Evolutionary conservation across 2,888 invertebrate genomes (phyloP).

Genomic region (Phymatocera aterrima): DNA sequence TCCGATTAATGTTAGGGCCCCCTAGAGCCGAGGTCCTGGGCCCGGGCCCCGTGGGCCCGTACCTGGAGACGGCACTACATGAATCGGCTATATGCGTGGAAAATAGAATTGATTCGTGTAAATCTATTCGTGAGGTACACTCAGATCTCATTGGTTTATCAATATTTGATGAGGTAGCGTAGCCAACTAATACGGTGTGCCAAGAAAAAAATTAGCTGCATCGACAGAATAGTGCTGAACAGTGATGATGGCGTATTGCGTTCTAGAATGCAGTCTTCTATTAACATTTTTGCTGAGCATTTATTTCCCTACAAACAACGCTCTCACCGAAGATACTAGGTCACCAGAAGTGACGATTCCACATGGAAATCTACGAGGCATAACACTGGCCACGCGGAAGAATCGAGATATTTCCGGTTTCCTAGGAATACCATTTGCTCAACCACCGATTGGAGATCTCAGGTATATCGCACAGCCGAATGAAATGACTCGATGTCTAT

Average conservation of each 20-base stretch:
- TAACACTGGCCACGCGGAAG: background rate
- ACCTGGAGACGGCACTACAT: too few relatives aligned
- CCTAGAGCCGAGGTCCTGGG: too few relatives aligned
- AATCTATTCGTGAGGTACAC: too few relatives aligned
- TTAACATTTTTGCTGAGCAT: background rate
- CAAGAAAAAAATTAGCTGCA: background rate
- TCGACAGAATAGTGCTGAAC: background rate
- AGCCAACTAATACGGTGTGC: background rate
- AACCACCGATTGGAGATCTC: slow-evolving; percentile 9
- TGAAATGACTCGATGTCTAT: background rate
- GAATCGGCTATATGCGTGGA: too few relatives aligned
- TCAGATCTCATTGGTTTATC: too few relatives aligned
- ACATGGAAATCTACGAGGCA: background rate
- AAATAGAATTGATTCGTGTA: too few relatives aligned
- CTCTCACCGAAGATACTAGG: background rate
- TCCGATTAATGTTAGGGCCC: too few relatives aligned
- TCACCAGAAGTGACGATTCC: background rate
- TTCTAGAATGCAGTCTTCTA: background rate
- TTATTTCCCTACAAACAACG: background rate
- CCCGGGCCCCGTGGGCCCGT: too few relatives aligned
- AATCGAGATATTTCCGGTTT: background rate
- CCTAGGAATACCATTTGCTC: background rate
- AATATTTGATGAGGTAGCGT: background rate
- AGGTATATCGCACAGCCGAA: background rate
- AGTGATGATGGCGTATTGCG: background rate